Evolutionary conservation across 2,888 invertebrate species (phyloP).

Genomic region (Ormyrus nitidulus): DNA sequence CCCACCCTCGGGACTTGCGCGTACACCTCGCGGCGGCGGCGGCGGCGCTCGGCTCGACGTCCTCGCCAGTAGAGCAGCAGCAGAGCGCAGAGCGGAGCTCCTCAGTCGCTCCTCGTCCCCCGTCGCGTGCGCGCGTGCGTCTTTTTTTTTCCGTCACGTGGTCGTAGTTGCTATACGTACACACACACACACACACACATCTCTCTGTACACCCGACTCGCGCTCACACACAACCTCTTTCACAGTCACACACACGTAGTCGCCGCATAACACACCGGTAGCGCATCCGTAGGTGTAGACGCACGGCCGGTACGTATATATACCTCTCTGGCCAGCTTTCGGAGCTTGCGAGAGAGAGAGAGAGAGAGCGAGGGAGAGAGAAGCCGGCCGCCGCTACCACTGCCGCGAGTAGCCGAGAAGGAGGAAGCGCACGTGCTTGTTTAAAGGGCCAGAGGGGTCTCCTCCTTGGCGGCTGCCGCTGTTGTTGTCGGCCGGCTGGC

Average conservation of each 20-base stretch:
- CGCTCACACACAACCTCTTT: not conserved
- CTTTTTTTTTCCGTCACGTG: conserved; percentile 9
- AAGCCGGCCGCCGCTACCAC: too few relatives aligned
- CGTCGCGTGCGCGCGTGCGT: conserved; percentile 53
- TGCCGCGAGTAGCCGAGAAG: too few relatives aligned
- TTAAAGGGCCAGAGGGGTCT: too few relatives aligned
- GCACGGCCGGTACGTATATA: too few relatives aligned
- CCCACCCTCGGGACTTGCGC: not conserved
- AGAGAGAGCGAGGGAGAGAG: too few relatives aligned
- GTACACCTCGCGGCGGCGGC: conserved; percentile 1
- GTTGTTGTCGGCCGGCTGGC: too few relatives aligned
- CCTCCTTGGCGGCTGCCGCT: too few relatives aligned
- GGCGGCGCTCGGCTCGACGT: not conserved
- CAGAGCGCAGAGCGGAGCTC: not conserved
- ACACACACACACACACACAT: not conserved
- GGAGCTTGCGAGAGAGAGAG: too few relatives aligned
- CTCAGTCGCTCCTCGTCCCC: conserved; percentile 55
- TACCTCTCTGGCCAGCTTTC: too few relatives aligned
- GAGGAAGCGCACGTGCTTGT: too few relatives aligned
- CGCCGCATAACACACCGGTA: not conserved
- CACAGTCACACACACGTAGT: not conserved
- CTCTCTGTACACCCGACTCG: not conserved
- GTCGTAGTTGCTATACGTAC: conserved; percentile 18
- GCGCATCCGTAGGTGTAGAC: not conserved
- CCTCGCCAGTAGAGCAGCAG: not conserved